Evolutionary conservation across 1,140 invertebrate genomes (phyloP).

Genomic region (Chironomus tepperi): DNA sequence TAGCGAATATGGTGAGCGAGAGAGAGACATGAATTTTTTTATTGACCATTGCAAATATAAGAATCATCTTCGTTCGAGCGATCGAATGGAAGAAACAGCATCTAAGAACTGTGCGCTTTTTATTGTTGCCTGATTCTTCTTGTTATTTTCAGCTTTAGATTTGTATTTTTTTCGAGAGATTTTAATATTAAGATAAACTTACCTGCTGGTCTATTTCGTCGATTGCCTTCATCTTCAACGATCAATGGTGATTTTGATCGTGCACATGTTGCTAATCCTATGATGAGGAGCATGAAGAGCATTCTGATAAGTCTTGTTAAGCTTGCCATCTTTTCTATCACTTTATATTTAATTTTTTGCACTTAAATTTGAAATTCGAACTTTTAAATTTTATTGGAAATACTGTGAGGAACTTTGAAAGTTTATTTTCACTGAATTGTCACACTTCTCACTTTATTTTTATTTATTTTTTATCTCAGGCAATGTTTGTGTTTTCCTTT

Average conservation of each 20-base stretch:
- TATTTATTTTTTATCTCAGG: neutral
- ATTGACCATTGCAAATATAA: neutral
- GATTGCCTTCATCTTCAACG: conserved; percentile 16
- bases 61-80: neutral
- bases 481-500: neutral
- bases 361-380: conserved; percentile 2
- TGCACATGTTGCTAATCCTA: conserved; percentile 18
- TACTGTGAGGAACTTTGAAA: neutral
- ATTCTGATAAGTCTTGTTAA: neutral
- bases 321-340: conserved; percentile 8
- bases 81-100: neutral
- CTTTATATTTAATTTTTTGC: neutral
- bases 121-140: neutral
- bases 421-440: neutral
- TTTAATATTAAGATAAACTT: neutral
- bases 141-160: too few species aligned
- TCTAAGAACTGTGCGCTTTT: neutral
- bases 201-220: conserved; percentile 21
- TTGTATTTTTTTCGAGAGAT: neutral
- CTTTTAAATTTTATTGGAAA: neutral
- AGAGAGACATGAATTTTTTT: neutral
- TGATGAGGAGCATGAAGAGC: neutral
- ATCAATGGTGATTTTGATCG: conserved; percentile 3
- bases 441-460: neutral
- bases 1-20: too few species aligned